Percentiles rank a stretch among this genome's conserved stretches.
Evolutionary conservation across 37 sponge, comb jelly and placozoan genomes (phyloP).

Genomic region (Hexactinellida sp.): DNA sequence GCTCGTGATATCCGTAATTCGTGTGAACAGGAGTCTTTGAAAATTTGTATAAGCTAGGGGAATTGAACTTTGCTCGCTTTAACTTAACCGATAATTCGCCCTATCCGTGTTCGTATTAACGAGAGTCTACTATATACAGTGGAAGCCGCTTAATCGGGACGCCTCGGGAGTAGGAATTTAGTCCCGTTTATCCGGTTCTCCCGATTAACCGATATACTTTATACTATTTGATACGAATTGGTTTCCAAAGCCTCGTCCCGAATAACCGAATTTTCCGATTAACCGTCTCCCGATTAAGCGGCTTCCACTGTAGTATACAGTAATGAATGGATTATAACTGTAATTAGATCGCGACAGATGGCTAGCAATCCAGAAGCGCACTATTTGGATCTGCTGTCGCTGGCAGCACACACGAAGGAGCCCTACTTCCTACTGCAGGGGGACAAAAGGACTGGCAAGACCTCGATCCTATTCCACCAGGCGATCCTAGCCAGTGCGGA

Average conservation of each 20-base stretch:
- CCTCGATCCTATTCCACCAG: not conserved
- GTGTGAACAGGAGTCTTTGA: too few relatives aligned
- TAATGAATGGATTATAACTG: not conserved
- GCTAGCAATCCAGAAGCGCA: not conserved
- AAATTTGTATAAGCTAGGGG: too few relatives aligned
- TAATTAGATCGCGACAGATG: not conserved
- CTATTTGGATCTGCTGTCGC: not conserved
- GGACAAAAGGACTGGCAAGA: not conserved
- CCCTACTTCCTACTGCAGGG: constrained; percentile 4
- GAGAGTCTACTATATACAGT: too few relatives aligned
- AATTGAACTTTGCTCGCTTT: too few relatives aligned
- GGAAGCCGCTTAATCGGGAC: too few relatives aligned
- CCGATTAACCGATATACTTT: not conserved
- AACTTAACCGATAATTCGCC: too few relatives aligned
- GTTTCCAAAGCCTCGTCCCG: too few relatives aligned
- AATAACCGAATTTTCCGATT: not conserved
- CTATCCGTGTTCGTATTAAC: too few relatives aligned
- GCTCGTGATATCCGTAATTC: too few relatives aligned
- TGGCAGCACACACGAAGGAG: not conserved
- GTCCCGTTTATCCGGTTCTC: not conserved
- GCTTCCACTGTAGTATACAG: not conserved
- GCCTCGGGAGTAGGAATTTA: too few relatives aligned
- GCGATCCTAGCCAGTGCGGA: not conserved
- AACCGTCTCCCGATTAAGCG: not conserved
- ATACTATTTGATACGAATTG: too few relatives aligned